Evolutionary conservation across 2,113 vertebrate genomes (phyloP).

Genomic region (Menidia beryllina): DNA sequence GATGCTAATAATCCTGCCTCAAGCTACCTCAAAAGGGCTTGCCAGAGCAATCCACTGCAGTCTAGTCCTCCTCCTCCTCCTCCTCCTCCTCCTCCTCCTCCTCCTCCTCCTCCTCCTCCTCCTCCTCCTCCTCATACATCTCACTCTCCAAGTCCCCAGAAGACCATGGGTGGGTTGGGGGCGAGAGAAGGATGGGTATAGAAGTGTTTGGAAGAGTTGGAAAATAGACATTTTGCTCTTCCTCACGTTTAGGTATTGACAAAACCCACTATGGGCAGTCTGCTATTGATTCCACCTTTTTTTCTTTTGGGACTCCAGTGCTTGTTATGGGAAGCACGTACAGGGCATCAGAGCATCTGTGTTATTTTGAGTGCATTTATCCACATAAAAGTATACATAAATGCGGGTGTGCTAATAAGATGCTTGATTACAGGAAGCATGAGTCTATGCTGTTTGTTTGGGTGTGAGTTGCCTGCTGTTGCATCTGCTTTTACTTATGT

Average conservation of each 20-base stretch:
- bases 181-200: constrained; percentile 44
- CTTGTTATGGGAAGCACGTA: constrained; percentile 77
- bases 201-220: constrained; percentile 50
- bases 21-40: constrained; percentile 70
- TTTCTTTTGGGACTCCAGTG: constrained; percentile 67
- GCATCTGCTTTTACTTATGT: constrained; percentile 44
- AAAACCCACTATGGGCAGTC: constrained; percentile 73
- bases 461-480: constrained; percentile 55
- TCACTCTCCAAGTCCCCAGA: constrained; percentile 58
- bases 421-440: constrained; percentile 47
- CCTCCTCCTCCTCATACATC: constrained; percentile 64
- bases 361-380: neutral
- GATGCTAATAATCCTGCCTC: constrained; percentile 79
- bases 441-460: constrained; percentile 45
- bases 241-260: constrained; percentile 79
- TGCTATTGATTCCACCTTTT: constrained; percentile 78
- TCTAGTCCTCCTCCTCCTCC: constrained; percentile 64
- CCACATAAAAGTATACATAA: constrained; percentile 36
- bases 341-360: constrained; percentile 35
- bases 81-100: constrained; percentile 58
- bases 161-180: constrained; percentile 54
- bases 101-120: constrained; percentile 59
- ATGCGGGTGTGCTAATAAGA: constrained; percentile 55
- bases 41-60: constrained; percentile 66
- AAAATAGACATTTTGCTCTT: constrained; percentile 68